Evolutionary conservation across 2,113 vertebrate genomes (phyloP), one percentile per base, ranked within the genome.

Genomic region (Cololabis saira): DNA sequence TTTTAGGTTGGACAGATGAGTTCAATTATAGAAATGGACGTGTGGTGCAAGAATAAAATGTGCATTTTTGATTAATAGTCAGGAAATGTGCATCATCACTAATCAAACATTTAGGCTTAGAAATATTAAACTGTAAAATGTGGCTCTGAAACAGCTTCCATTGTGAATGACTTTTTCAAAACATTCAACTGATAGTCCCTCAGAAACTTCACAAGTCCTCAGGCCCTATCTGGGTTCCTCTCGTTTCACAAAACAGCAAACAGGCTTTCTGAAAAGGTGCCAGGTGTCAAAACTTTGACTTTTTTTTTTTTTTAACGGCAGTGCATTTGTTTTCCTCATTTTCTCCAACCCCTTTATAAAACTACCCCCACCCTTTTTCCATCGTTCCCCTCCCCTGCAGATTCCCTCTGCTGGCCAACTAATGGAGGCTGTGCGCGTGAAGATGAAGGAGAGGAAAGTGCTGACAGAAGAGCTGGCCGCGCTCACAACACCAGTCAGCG

Each of bases 361-460:
- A 13, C 45, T 13, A n/a, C 65, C 21, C 21, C 73, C 54, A 67
- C 73, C 59, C 65, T 55, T 56, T 64, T 49, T 71, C 74, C 90
- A 87, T 91, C 81, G 86, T 65, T 67, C 74, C 63, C 74, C 71
- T 91, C 93, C 89, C 81, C 84, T 93, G 71, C 93, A 98, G 96
- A 91, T 95, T 93, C 94, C 95, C 84, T 96, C 95, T 93, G 94
- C 94, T 18, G 92, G 93, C 51, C 89, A 90, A 87, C 92, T 98
- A 94, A 91, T 95, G 91, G 94, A 96, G 90, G 92, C 94, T 64
- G 19, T 97, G 80, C 83, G 93, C 76, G 91, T 93, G 90, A 97
- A 98, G 94, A 94, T 98, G 93, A 95, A 94, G 92, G 96, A 97
- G 90, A 94, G 92, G 89, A 95, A 94, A 88, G 94, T 94, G 88